Evolutionary conservation across 2,888 invertebrate species (phyloP).

Genomic region (Heteromurus nitidus): DNA sequence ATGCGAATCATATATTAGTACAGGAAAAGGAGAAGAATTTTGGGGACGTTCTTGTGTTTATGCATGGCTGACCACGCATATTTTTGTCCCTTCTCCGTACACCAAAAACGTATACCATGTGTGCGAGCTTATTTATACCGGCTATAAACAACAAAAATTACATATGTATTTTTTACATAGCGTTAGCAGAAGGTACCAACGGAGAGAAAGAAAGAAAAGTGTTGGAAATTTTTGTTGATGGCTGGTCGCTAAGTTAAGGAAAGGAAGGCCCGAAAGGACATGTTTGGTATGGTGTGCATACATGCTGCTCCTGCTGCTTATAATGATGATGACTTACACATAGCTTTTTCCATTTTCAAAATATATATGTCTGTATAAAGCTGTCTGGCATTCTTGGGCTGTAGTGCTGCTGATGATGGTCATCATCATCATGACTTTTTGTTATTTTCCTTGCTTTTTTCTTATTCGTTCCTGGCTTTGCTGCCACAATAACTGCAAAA

Average conservation of each 20-base stretch:
- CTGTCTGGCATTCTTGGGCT: constrained; percentile 11
- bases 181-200: constrained; percentile 6
- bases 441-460: constrained; percentile 31
- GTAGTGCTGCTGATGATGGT: constrained; percentile 4
- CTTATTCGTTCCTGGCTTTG: constrained; percentile 18
- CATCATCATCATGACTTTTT: constrained; percentile 26
- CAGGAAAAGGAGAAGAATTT: background rate
- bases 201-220: constrained; percentile 1
- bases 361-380: background rate
- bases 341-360: background rate
- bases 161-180: constrained; percentile 31
- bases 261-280: background rate
- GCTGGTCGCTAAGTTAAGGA: background rate
- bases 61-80: constrained; percentile 39
- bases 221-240: constrained; percentile 30
- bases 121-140: background rate
- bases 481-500: constrained; percentile 22
- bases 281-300: background rate
- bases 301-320: background rate
- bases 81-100: background rate
- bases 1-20: constrained; percentile 26
- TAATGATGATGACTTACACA: background rate
- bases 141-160: constrained; percentile 36
- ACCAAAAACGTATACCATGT: background rate
- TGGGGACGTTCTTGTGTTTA: constrained; percentile 23